Evolutionary conservation across 2,113 vertebrate genomes (phyloP).

Genomic region (Anoura caudifer): DNA sequence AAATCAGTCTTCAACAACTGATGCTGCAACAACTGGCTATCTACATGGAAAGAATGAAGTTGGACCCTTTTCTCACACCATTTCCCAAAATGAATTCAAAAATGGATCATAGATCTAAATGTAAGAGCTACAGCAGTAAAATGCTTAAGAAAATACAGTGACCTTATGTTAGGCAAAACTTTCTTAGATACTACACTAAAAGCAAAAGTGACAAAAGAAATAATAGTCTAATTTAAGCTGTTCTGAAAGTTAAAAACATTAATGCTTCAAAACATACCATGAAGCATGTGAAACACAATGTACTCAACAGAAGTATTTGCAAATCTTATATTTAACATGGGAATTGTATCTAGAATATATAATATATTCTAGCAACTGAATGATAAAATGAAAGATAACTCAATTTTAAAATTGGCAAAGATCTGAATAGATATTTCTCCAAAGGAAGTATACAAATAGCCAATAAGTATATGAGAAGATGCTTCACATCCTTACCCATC

Average conservation of each 20-base stretch:
- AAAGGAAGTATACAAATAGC: background rate
- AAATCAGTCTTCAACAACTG: background rate
- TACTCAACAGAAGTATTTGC: background rate
- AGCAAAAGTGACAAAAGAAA: background rate
- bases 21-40: background rate
- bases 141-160: background rate
- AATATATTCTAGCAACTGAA: background rate
- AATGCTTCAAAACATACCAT: background rate
- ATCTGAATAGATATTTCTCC: background rate
- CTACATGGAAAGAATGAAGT: background rate
- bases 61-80: background rate
- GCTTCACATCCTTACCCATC: background rate
- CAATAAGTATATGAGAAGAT: background rate
- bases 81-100: background rate
- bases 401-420: background rate
- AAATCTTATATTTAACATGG: background rate
- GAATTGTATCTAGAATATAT: background rate
- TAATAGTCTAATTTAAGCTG: background rate
- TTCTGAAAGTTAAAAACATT: constrained; percentile 4
- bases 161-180: background rate
- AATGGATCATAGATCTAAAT: background rate
- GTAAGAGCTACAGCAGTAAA: background rate
- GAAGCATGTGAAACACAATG: background rate
- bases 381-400: background rate
- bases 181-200: background rate